Evolutionary conservation across 2,888 invertebrate species (phyloP), one percentile per base, ranked within the genome.

Genomic region (Cheilosia variabilis): DNA sequence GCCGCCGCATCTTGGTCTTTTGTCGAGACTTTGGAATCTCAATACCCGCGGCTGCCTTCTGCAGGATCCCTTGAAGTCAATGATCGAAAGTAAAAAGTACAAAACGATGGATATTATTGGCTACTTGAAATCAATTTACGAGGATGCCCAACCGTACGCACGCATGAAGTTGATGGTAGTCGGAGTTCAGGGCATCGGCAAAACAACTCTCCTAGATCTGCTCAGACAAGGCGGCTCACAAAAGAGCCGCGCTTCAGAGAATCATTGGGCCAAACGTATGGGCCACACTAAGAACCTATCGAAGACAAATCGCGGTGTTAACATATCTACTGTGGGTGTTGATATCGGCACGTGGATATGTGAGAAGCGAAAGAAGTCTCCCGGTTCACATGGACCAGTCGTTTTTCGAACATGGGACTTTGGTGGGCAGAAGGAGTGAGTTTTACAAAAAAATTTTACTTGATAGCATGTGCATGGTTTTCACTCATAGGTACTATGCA

Each of bases 391-490:
- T 89, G 97, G 97, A 0, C 96, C 98, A 0, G 96, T 98, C 68
- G 96, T 97, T 31, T 98, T 98, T 93, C 93, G 98, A 69, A 99
- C 99, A 0, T 99, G 99, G 99, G 99, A 99, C 92, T 99, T 99
- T 92, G 99, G 99, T 4, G 99, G 99, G 0, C 99, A 99, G 93
- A 96, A 96, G 90, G 99, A 99, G 95, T 95, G 89, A 93, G 93
- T 92, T 15, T 45, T 34, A 13, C 27, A 1, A 4, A 10, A n/a
- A 13, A 50, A 1, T 13, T 53, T 3, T 7, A 19, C 22, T n/a
- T 47, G 7, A 43, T 17, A 4, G 57, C 17, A 22, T 57, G 63
- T 76, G 45, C 45, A 52, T 24, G 52, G 2, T 43, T 34, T 88
- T 47, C 2, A n/a, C 60, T 80, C 4, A 13, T 37, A 95, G 95